These are phyloP conservation scores for Anthopleura xanthogrammica DNA, from an alignment of 92 coral and sea anemone genomes.

Conservation along the genomic window DNA sequence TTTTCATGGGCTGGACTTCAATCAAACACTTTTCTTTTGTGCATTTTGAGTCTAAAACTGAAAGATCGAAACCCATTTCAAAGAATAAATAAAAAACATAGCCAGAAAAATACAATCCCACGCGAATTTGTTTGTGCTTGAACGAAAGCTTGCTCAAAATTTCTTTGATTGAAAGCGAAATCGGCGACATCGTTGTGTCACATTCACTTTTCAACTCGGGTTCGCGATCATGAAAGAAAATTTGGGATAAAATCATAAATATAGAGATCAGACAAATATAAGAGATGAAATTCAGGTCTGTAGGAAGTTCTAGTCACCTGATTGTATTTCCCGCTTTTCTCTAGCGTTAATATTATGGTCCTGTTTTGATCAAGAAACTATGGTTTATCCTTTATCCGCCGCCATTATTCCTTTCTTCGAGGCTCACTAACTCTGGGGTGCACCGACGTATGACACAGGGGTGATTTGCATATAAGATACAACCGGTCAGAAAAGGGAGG, in stretches of 20 bases:
- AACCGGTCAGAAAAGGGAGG: not conserved
- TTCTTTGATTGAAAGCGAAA: not conserved
- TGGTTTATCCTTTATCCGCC: conserved; percentile 96
- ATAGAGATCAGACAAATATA: not conserved
- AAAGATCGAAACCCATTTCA: not conserved
- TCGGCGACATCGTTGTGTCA: not conserved
- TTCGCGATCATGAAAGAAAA: not conserved
- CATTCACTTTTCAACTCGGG: not conserved
- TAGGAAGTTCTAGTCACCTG: conserved; percentile 56
- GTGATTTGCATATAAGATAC: not conserved
- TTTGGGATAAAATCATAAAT: not conserved
- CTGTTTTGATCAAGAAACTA: conserved; percentile 66
- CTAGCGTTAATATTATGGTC: conserved; percentile 84
- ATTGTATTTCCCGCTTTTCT: conserved; percentile 92
- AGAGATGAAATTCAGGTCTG: not conserved
- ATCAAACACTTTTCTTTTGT: not conserved
- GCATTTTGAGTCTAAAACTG: not conserved
- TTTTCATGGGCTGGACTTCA: not conserved
- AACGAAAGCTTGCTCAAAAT: not conserved
- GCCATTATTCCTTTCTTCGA: conserved; percentile 49
- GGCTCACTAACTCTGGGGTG: not conserved
- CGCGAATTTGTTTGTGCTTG: not conserved
- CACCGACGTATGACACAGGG: not conserved
- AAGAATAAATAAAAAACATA: not conserved
- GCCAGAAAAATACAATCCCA: not conserved